Conservation (phyloP, 2,888 invertebrate species). For the Pseudococcus longispinus region DNA sequence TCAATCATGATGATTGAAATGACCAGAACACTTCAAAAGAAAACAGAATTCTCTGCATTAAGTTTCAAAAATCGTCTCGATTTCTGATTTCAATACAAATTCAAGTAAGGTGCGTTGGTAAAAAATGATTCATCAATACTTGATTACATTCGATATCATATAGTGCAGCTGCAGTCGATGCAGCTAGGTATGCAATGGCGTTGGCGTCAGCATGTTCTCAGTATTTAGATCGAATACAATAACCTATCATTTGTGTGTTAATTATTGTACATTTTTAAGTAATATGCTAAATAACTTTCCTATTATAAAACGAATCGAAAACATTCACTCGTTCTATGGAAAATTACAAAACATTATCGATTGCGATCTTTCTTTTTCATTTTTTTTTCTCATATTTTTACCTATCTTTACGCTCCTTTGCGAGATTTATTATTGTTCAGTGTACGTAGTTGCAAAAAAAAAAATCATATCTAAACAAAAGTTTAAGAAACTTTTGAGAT, state of each 20-base stretch:
- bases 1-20: too few species aligned
- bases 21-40: too few species aligned
- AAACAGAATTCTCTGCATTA: too few species aligned
- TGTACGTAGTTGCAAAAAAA: conserved; percentile 33
- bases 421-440: conserved; percentile 12
- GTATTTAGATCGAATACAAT: background rate
- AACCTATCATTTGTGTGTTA: background rate
- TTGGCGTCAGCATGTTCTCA: background rate
- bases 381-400: background rate
- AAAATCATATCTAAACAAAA: conserved; percentile 55
- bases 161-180: too few species aligned
- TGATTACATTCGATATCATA: too few species aligned
- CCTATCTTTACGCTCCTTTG: background rate
- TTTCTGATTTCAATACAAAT: too few species aligned
- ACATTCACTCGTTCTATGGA: background rate
- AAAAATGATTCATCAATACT: too few species aligned
- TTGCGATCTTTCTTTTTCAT: background rate
- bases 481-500: conserved; percentile 66
- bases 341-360: conserved; percentile 25
- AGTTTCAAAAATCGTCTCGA: too few species aligned
- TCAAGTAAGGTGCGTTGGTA: too few species aligned
- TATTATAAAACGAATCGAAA: background rate
- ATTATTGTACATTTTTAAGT: background rate
- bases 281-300: conserved; percentile 33
- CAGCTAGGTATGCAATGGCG: too few species aligned